Conservation (phyloP, 35 echinoderm and acorn worm genomes). For the Ophiothrix spiculata region DNA sequence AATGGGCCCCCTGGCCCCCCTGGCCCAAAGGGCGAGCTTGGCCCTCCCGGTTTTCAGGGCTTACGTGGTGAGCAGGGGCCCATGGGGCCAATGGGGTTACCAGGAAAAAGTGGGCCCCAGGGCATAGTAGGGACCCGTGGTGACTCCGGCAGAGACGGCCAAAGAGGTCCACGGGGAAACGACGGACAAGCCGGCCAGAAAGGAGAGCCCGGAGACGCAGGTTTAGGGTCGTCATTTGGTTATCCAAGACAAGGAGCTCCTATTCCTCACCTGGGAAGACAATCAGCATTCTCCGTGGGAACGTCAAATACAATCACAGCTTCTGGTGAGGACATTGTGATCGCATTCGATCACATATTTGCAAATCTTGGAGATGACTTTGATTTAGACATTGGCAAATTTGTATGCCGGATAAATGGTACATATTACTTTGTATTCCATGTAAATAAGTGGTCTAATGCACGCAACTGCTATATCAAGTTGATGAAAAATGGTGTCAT, state of each 20-base stretch:
- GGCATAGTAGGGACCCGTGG: neutral
- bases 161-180: constrained; percentile 5
- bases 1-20: constrained; percentile 38
- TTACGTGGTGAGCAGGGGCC: constrained; percentile 11
- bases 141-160: neutral
- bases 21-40: constrained; percentile 54
- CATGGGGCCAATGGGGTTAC: neutral
- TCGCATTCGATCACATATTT: constrained; percentile 75
- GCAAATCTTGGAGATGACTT: constrained; percentile 76
- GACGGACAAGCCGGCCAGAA: constrained; percentile 37
- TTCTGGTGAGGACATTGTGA: constrained; percentile 41
- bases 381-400: constrained; percentile 54
- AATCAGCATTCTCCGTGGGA: constrained; percentile 71
- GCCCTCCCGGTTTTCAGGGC: constrained; percentile 21
- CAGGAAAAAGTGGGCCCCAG: constrained; percentile 3
- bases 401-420: constrained; percentile 76
- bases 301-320: constrained; percentile 67
- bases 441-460: constrained; percentile 83
- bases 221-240: neutral
- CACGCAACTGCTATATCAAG: constrained; percentile 73
- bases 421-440: constrained; percentile 92
- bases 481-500: constrained; percentile 75
- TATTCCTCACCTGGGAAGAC: constrained; percentile 4
- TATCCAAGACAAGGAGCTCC: neutral
- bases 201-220: constrained; percentile 41